Conservation (phyloP, 1,140 invertebrate genomes). For the Heliconius hermathena region DNA sequence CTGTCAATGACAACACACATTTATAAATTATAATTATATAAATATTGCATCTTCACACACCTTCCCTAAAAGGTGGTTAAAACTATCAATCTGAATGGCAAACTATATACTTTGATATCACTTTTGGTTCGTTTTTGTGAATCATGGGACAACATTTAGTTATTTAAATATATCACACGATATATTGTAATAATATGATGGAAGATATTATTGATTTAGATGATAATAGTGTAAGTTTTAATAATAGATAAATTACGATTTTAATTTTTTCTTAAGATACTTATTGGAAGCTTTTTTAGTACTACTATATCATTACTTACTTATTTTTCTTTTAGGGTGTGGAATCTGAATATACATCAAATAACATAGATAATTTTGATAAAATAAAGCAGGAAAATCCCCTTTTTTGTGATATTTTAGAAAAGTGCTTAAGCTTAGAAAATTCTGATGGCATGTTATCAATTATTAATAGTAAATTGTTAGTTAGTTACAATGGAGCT, state of each 20-base stretch:
- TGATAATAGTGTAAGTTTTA: constrained; percentile 40
- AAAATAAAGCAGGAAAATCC: constrained; percentile 34
- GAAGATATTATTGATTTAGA: constrained; percentile 35
- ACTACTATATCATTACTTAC: background rate
- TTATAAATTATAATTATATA: too few species aligned
- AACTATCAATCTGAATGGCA: background rate
- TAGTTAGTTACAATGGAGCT: constrained; percentile 42
- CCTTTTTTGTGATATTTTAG: constrained; percentile 46
- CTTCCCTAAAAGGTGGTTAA: background rate
- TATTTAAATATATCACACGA: background rate
- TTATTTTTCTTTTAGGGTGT: constrained; percentile 1
- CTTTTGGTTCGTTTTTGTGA: background rate
- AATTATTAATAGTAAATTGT: constrained; percentile 48
- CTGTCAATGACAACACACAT: too few species aligned
- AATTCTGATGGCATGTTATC: constrained; percentile 50
- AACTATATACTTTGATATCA: background rate
- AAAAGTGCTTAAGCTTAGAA: constrained; percentile 49
- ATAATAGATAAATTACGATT: background rate
- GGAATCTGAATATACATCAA: constrained; percentile 24
- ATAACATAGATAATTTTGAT: constrained; percentile 27
- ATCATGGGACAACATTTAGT: background rate
- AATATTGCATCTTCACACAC: too few species aligned
- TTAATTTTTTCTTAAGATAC: background rate
- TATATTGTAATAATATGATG: background rate
- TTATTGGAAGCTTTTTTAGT: background rate